These are phyloP conservation scores for Zosterops borbonicus DNA, from an alignment of 2,113 vertebrate species.

Conservation along the genomic window DNA sequence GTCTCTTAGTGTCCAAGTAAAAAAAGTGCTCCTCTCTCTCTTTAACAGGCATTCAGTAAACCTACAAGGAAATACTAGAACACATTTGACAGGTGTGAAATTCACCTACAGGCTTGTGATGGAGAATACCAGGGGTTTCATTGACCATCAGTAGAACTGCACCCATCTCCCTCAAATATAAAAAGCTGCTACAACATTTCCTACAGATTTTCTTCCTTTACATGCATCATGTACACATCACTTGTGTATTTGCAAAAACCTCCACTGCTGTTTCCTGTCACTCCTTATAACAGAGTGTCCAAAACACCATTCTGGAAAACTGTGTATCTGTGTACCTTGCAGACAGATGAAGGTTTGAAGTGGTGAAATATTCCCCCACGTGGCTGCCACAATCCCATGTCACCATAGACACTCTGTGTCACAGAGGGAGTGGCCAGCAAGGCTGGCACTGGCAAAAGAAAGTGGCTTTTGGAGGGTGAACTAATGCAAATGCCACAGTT, in stretches of 20 bases:
- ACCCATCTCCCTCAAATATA: not conserved
- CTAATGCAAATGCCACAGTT: not conserved
- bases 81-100: not conserved
- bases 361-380: accelerated
- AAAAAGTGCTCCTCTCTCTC: not conserved
- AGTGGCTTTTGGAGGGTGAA: not conserved
- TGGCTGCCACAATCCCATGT: not conserved
- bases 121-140: not conserved
- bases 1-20: not conserved
- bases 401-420: not conserved
- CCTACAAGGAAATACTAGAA: not conserved
- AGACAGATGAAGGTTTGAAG: not conserved
- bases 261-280: not conserved
- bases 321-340: not conserved
- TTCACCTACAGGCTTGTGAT: not conserved
- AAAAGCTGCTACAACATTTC: not conserved
- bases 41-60: not conserved
- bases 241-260: not conserved
- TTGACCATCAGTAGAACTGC: not conserved
- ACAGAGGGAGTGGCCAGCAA: not conserved
- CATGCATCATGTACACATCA: not conserved
- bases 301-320: not conserved
- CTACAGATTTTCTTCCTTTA: not conserved
- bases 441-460: not conserved
- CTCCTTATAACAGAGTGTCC: not conserved